These are phyloP conservation scores for Marmota flaviventris DNA, from an alignment of 2,113 vertebrate genomes.

Conservation along the genomic window DNA sequence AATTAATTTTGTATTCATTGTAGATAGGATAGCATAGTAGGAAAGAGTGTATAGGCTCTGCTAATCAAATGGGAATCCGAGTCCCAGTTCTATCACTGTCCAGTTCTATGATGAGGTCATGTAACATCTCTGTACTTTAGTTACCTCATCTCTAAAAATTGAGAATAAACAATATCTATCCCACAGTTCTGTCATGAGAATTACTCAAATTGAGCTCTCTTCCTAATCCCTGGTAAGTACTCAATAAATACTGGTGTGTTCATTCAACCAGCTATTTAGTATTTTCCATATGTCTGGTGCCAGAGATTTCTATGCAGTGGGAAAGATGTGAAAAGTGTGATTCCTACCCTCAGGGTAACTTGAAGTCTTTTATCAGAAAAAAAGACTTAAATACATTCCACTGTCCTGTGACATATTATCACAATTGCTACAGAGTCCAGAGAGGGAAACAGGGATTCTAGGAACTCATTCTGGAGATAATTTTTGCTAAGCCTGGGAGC, in stretches of 20 bases:
- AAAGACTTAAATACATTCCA: background rate
- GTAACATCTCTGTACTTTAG: background rate
- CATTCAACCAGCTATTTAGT: background rate
- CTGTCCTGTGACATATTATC: background rate
- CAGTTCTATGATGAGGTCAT: background rate
- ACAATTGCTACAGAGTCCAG: background rate
- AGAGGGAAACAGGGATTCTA: background rate
- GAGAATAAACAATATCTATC: background rate
- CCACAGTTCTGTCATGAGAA: background rate
- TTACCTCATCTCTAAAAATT: constrained; percentile 15
- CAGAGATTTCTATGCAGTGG: background rate
- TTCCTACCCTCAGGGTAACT: background rate
- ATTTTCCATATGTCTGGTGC: background rate
- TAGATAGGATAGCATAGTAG: background rate
- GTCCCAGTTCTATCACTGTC: background rate
- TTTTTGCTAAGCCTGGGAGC: background rate
- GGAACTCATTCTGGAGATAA: background rate
- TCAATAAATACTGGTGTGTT: background rate
- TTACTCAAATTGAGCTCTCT: background rate
- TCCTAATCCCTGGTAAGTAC: background rate
- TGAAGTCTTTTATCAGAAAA: background rate
- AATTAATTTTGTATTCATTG: background rate
- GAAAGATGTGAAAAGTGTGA: background rate
- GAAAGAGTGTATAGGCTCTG: background rate
- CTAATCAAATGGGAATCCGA: background rate